phyloP scores from a whole-genome alignment of 2,888 invertebrate genomes.

The Netelia fuscicornis region DNA sequence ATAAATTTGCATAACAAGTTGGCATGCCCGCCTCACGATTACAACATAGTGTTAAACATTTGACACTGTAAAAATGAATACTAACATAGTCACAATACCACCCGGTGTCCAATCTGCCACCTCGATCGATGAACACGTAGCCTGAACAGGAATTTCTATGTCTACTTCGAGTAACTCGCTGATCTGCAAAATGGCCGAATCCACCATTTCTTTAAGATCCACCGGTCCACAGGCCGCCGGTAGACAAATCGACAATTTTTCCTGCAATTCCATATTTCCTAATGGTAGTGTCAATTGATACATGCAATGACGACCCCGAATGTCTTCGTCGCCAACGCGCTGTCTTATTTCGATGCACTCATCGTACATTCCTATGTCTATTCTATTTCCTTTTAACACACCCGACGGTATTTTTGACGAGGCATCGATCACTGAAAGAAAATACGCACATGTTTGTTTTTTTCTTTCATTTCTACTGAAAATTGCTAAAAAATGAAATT shows the following conservation, averaged over 20 bases:
- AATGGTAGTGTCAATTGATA: constrained; percentile 73
- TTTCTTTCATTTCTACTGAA: too few species aligned
- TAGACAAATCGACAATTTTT: constrained; percentile 83
- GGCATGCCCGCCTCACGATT: background rate
- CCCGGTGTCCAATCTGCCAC: constrained; percentile 65
- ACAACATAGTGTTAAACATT: background rate
- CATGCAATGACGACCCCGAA: constrained; percentile 84
- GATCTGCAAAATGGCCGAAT: constrained; percentile 42
- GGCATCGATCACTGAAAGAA: constrained; percentile 85
- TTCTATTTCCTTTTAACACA: constrained; percentile 83
- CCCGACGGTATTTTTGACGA: constrained; percentile 85
- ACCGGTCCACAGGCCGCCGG: constrained; percentile 83
- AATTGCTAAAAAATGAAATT: too few species aligned
- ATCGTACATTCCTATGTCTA: constrained; percentile 85
- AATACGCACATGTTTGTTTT: background rate
- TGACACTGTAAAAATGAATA: constrained; percentile 20
- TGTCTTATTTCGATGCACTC: constrained; percentile 81
- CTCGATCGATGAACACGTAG: constrained; percentile 64
- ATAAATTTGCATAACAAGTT: too few species aligned
- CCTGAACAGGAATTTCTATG: constrained; percentile 27
- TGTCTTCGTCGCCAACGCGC: constrained; percentile 72
- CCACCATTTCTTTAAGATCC: constrained; percentile 75
- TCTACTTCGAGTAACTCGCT: background rate
- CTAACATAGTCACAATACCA: constrained; percentile 68
- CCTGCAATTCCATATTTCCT: constrained; percentile 73